Evolutionary conservation across 2,888 invertebrate genomes (phyloP).

Genomic region (Tortrix viridana): DNA sequence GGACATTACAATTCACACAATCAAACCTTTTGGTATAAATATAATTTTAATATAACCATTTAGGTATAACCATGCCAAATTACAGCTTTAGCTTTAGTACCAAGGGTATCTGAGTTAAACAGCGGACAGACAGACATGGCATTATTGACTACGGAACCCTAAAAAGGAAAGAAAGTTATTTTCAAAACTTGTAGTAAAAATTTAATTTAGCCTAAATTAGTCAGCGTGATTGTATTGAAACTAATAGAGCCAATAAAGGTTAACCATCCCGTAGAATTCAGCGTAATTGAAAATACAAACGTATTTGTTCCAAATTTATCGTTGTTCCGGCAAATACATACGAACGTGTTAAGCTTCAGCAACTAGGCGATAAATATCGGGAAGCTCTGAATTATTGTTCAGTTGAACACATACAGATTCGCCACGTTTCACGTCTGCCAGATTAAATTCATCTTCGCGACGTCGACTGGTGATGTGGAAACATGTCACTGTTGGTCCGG

Average conservation of each 20-base stretch:
- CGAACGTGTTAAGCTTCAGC: constrained; percentile 65
- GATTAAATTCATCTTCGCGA: constrained; percentile 20
- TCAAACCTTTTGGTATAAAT: too few relatives aligned
- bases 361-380: constrained; percentile 72
- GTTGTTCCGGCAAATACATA: constrained; percentile 55
- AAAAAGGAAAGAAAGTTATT: too few relatives aligned
- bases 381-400: constrained; percentile 64
- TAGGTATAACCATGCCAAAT: too few relatives aligned
- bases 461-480: constrained; percentile 5
- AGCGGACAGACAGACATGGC: too few relatives aligned
- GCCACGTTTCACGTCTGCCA: constrained; percentile 48
- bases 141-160: too few relatives aligned
- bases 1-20: too few relatives aligned
- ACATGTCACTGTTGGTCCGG: constrained; percentile 7
- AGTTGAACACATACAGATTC: constrained; percentile 60
- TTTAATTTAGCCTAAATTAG: too few relatives aligned
- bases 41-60: too few relatives aligned
- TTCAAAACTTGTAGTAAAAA: too few relatives aligned
- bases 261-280: constrained; percentile 8
- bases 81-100: too few relatives aligned
- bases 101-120: too few relatives aligned
- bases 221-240: too few relatives aligned
- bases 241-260: constrained; percentile 10
- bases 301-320: constrained; percentile 62
- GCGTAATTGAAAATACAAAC: constrained; percentile 43